Base-by-base conservation (phyloP, 1,140 invertebrate genomes). In the Temnothorax nylanderi region DNA sequence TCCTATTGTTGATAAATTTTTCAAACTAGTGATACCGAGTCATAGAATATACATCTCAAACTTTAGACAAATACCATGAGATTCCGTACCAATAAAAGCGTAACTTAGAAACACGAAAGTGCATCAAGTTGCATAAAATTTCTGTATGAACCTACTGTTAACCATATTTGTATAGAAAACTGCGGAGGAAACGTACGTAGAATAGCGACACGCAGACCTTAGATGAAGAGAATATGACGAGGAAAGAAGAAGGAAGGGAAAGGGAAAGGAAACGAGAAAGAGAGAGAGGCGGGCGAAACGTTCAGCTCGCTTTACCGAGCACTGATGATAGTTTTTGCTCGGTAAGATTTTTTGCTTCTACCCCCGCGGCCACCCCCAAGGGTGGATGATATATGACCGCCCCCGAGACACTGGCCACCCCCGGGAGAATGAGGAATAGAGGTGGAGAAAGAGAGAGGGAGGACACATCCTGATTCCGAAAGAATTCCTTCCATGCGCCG, bases 301-400 rank as follows among this genome's bases (percentile, higher is more conserved):
- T 94, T 93, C 90, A 94, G 93, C 93, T 95, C 93, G 94, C 94
- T 94, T 94, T 94, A 92, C 91, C 93, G 92, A 95, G 93, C 94
- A 93, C 94, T 95, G 94, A 95, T 95, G 94, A 95, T 95, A 95
- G 94, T 95, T 95, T 95, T 95, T 95, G 93, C 93, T 89, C 87
- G 90, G 92, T 91, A 93, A 95, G 94, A 95, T 94, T 95, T 95
- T 95, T 95, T 95, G 93, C 91, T 90, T 78, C 91, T 89, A 91
- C 90, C 92, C 92, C 90, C 91, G 90, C 91, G 82, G 90, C 90
- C 90, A 91, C 91, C 90, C 92, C 91, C 89, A 88, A 89, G 92
- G 94, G 94, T 94, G 94, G 93, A 95, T 95, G 94, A 95, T 95
- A 95, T 95, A 95, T 95, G 94, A 94, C 94, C 93, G 94, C 94